A percentile compares a stretch with the other conserved stretches of the same genome.
Evolutionary conservation across 2,888 invertebrate genomes (phyloP).

Genomic region (Galerucella pusilla): DNA sequence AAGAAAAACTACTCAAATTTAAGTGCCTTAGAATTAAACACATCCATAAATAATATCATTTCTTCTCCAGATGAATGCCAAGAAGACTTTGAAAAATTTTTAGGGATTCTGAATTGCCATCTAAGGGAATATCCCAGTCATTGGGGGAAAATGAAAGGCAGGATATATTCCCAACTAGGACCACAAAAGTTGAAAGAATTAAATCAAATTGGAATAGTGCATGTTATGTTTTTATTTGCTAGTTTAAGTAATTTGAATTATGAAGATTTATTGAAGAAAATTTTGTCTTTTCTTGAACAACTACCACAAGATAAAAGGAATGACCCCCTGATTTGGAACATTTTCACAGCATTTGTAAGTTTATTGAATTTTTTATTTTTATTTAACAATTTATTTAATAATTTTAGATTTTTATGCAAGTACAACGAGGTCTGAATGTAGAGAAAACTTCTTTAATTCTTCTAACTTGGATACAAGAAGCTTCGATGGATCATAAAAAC

Average conservation of each 20-base stretch:
- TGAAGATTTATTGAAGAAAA: conserved; percentile 58
- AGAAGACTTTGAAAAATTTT: conserved; percentile 60
- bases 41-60: conserved; percentile 51
- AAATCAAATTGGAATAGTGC: conserved; percentile 56
- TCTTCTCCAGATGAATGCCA: conserved; percentile 46
- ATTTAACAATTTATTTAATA: conserved; percentile 18
- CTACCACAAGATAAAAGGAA: conserved; percentile 53
- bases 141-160: conserved; percentile 62
- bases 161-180: conserved; percentile 63
- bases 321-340: conserved; percentile 54
- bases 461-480: conserved; percentile 52
- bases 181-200: conserved; percentile 60
- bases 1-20: conserved; percentile 46
- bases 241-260: conserved; percentile 54
- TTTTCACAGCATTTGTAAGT: conserved; percentile 59
- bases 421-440: conserved; percentile 52
- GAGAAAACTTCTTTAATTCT: conserved; percentile 52
- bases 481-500: conserved; percentile 51
- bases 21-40: conserved; percentile 45
- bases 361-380: neutral
- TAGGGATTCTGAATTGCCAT: conserved; percentile 57
- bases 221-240: conserved; percentile 58
- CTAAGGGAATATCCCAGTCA: conserved; percentile 58
- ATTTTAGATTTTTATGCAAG: conserved; percentile 55
- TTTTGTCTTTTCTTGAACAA: conserved; percentile 54